A percentile compares a stretch with the other conserved stretches of the same genome.
These are phyloP conservation scores for Panopea generosa DNA, from an alignment of 2,888 invertebrate species.

Conservation along the genomic window DNA sequence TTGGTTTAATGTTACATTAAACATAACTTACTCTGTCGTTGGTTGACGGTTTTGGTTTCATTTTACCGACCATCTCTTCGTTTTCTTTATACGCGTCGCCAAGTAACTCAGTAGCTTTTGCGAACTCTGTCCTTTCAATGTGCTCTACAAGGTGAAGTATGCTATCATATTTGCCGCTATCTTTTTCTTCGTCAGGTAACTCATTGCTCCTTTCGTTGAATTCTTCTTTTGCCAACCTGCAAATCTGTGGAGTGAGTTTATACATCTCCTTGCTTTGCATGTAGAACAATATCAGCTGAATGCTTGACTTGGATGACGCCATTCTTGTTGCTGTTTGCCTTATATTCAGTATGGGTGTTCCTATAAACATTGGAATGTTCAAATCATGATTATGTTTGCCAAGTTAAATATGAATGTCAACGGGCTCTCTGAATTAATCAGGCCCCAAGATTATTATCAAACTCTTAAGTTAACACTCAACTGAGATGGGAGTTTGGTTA, in stretches of 20 bases:
- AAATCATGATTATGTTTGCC: too few relatives aligned
- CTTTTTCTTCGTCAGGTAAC: slow-evolving; percentile 43
- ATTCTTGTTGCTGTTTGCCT: slow-evolving; percentile 6
- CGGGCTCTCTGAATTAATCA: too few relatives aligned
- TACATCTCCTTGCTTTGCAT: slow-evolving; percentile 60
- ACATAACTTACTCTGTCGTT: too few relatives aligned
- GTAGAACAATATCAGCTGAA: slow-evolving; percentile 53
- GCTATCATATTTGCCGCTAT: slow-evolving; percentile 47
- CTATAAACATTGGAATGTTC: too few relatives aligned
- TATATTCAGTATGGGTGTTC: too few relatives aligned
- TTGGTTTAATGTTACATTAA: too few relatives aligned
- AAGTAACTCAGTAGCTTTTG: slow-evolving; percentile 45
- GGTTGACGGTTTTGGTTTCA: too few relatives aligned
- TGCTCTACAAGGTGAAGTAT: slow-evolving; percentile 48
- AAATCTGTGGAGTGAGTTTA: slow-evolving; percentile 50
- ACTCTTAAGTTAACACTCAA: too few relatives aligned
- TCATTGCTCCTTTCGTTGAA: slow-evolving; percentile 25
- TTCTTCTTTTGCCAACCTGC: slow-evolving; percentile 57
- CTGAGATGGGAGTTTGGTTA: too few relatives aligned
- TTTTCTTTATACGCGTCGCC: slow-evolving; percentile 55
- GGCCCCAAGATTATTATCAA: too few relatives aligned
- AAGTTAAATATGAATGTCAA: too few relatives aligned
- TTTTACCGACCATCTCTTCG: slow-evolving; percentile 51
- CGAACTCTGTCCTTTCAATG: slow-evolving; percentile 47
- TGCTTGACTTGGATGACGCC: slow-evolving; percentile 46